Evolutionary conservation across 53 echinoderm and acorn worm species (phyloP), one percentile per base, ranked within the genome.

Genomic region (Antedon mediterranea): DNA sequence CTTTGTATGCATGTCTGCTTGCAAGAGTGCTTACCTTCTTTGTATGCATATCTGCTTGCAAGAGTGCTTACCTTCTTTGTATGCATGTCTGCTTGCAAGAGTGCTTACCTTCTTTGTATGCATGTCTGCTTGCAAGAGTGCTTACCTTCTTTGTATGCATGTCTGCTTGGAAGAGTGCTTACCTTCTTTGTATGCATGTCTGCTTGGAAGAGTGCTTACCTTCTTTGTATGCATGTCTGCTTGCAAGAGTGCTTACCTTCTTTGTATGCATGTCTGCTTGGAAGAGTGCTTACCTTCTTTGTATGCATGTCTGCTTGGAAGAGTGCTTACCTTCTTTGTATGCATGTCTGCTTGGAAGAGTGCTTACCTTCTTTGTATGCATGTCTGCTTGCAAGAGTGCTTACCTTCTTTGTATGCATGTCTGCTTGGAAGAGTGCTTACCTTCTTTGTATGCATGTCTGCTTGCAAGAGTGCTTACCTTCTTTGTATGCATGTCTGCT

Each of bases 261-360:
- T 80, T 90, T 89, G 86, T 89, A 92, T 0, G 97, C 88, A 81
- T 88, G 87, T 86, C 97, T 89, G 71, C 97, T 97, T n/a, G 97
- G 97, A 30, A 97, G 82, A 20, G 86, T 85, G n/a, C n/a, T n/a
- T n/a, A n/a, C n/a, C n/a, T n/a, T n/a, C 92, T 80, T 90, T 89
- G 86, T 89, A 92, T 0, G 97, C 88, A 81, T 88, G 87, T 86
- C 97, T 89, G 71, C 97, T 97, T n/a, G 97, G 97, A 30, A 97
- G 82, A 20, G 86, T 85, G n/a, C n/a, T n/a, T n/a, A n/a, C n/a
- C n/a, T n/a, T n/a, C 92, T 80, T 90, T 89, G 86, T 89, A 92
- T 0, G 97, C 88, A 81, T 88, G 87, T 86, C 97, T 89, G 71
- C 97, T 97, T n/a, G 97, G 97, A 30, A 97, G 82, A 20, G 86